A percentile compares a stretch with the other conserved stretches of the same genome.
phyloP scores from a whole-genome alignment of 2,888 invertebrate species.

The Megamerina dolium region DNA sequence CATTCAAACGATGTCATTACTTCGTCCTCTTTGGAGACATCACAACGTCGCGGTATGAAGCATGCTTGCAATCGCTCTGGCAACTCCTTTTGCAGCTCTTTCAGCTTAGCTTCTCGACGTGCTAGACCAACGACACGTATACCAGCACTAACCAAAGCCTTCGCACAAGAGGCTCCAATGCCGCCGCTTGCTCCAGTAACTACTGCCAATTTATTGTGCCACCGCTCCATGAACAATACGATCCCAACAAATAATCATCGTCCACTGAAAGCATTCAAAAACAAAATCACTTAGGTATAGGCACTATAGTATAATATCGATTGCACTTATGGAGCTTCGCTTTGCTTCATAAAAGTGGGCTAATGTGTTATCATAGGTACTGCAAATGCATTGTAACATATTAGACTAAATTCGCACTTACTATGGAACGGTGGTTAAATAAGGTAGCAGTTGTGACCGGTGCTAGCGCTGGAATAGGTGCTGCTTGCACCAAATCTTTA shows the following conservation, averaged over 20 bases:
- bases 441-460: slow-evolving; percentile 61
- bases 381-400: no score
- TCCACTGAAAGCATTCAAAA: background rate
- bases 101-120: slow-evolving; percentile 49
- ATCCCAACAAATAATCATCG: background rate
- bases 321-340: slow-evolving; percentile 6
- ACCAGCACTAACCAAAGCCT: slow-evolving; percentile 51
- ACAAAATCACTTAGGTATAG: no score
- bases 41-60: slow-evolving; percentile 52
- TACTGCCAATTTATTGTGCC: slow-evolving; percentile 57
- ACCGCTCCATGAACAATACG: slow-evolving; percentile 52
- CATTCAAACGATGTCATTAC: slow-evolving; percentile 53
- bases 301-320: slow-evolving; percentile 7
- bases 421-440: slow-evolving; percentile 58
- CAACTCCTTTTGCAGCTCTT: slow-evolving; percentile 33
- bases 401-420: slow-evolving; percentile 7
- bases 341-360: no score
- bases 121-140: slow-evolving; percentile 56
- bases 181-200: slow-evolving; percentile 62
- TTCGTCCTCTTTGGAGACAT: slow-evolving; percentile 55
- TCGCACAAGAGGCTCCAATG: slow-evolving; percentile 54
- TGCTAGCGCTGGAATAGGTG: slow-evolving; percentile 60
- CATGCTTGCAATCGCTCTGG: slow-evolving; percentile 31
- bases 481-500: slow-evolving; percentile 50
- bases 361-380: no score